Conservation (phyloP, 2,888 invertebrate species). For the Thymelicus acteon region DNA sequence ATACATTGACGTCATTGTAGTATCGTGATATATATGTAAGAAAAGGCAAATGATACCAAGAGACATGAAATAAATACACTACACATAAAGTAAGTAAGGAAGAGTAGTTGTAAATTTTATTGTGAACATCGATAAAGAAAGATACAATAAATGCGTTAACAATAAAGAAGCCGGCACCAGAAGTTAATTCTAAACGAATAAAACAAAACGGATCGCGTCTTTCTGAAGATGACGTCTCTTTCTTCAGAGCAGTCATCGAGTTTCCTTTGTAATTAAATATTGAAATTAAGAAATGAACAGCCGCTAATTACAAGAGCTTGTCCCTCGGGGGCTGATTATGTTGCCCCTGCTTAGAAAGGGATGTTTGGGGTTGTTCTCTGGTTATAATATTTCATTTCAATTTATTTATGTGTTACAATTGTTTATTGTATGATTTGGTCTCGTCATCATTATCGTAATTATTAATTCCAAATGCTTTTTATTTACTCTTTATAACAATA, state of each 20-base stretch:
- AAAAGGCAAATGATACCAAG: no score
- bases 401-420: constrained; percentile 25
- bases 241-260: constrained; percentile 78
- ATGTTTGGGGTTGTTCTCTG: constrained; percentile 63
- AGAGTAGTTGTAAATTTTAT: not conserved
- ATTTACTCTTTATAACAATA: no score
- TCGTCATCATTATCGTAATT: not conserved
- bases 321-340: constrained; percentile 83
- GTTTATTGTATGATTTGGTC: constrained; percentile 7
- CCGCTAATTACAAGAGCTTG: constrained; percentile 85
- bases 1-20: no score
- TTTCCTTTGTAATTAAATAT: constrained; percentile 86
- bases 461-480: no score
- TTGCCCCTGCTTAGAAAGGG: constrained; percentile 78
- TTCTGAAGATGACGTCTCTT: constrained; percentile 83
- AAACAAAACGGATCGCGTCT: constrained; percentile 76
- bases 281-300: constrained; percentile 86
- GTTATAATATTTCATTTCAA: constrained; percentile 77
- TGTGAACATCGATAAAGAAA: not conserved
- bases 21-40: no score
- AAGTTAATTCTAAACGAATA: constrained; percentile 67
- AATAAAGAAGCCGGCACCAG: constrained; percentile 69
- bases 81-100: no score
- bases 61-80: no score
- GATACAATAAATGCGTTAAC: constrained; percentile 25